Evolutionary conservation across 2,888 invertebrate species (phyloP), one percentile per base, ranked within the genome.

Genomic region (Lepidocyrtoides sp.): DNA sequence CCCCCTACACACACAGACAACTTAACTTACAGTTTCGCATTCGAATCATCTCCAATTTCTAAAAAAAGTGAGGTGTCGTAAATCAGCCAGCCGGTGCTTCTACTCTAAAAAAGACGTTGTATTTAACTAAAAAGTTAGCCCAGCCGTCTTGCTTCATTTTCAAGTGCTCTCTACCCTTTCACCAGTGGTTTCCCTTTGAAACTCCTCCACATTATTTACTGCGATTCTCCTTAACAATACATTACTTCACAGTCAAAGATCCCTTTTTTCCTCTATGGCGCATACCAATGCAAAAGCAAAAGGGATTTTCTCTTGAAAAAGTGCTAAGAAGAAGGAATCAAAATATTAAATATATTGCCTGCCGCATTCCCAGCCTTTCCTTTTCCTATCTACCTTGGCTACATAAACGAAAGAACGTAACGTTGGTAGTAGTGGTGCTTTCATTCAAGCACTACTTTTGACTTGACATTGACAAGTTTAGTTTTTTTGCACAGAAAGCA

Each of bases 381-480:
- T 29, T 17, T 29, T 12, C 12, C 14, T 23, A 1, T 63, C n/a
- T n/a, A n/a, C n/a, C n/a, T n/a, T n/a, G n/a, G n/a, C n/a, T n/a
- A n/a, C n/a, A n/a, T n/a, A n/a, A n/a, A n/a, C n/a, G n/a, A n/a
- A n/a, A n/a, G n/a, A n/a, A n/a, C n/a, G n/a, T n/a, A n/a, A n/a
- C n/a, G n/a, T 14, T 63, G 3, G 63, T 12, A 12, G 2, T 63
- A n/a, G n/a, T n/a, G n/a, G n/a, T n/a, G n/a, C n/a, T n/a, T n/a
- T n/a, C n/a, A n/a, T 29, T 29, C 63, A 63, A 29, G 12, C 1
- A 7, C 0, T 17, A 17, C 63, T 63, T 63, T 63, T 63, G 26
- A 63, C 63, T 63, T 63, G 63, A 63, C 63, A 63, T 63, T 63
- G 63, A 63, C 63, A 63, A 63, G 63, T 63, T 63, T 63, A 63